Conservation (phyloP, 35 echinoderm and acorn worm species). For the Acanthaster planci region DNA sequence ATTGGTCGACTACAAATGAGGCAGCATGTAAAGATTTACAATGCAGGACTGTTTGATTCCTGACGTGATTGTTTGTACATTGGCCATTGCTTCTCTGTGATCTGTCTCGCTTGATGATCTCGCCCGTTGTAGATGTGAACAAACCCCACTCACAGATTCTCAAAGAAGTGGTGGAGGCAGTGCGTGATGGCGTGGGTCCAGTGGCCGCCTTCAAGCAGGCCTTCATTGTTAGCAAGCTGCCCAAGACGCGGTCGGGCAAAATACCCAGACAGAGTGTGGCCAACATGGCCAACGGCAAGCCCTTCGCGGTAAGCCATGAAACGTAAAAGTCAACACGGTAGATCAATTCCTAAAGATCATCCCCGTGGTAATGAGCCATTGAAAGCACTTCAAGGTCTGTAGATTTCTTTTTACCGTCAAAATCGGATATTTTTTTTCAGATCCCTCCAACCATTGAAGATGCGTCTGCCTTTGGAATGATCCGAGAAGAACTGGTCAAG, state of each 20-base stretch:
- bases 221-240: slow-evolving; percentile 84
- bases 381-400: too few relatives aligned
- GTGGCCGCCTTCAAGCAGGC: slow-evolving; percentile 98
- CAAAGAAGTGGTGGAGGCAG: slow-evolving; percentile 72
- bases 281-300: slow-evolving; percentile 80
- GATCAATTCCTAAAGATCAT: too few relatives aligned
- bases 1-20: too few relatives aligned
- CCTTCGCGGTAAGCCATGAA: slow-evolving; percentile 80
- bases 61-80: neutral
- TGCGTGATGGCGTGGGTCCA: slow-evolving; percentile 78
- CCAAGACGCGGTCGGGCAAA: slow-evolving; percentile 93
- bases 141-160: slow-evolving; percentile 55
- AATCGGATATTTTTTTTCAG: slow-evolving; percentile 17
- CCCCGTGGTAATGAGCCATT: too few relatives aligned
- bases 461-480: slow-evolving; percentile 62
- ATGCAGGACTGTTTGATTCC: neutral
- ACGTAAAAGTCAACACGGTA: too few relatives aligned
- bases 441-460: slow-evolving; percentile 88
- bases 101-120: neutral
- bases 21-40: too few relatives aligned
- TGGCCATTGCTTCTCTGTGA: neutral
- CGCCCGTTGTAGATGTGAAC: slow-evolving; percentile 37
- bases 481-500: slow-evolving; percentile 40
- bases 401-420: neutral
- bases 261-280: slow-evolving; percentile 73